Base-by-base conservation (phyloP, 2,113 vertebrate genomes). In the Siniperca knerii region DNA sequence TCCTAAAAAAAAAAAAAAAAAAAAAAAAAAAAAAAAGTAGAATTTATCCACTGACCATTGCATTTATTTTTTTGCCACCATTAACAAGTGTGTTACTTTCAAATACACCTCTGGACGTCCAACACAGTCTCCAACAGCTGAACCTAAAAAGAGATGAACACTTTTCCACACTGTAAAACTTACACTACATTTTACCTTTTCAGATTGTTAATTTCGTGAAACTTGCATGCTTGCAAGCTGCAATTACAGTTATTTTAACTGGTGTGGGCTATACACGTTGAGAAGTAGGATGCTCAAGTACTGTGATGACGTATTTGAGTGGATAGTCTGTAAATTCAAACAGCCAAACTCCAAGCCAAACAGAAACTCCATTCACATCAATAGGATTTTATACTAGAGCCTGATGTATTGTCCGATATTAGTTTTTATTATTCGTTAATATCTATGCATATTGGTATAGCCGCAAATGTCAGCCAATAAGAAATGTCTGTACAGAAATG, bases 1-100 rank as follows among this genome's bases (percentile, higher is more conserved):
- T 96, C 97, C 98, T 98, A 64, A 84, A 70, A 78, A 29, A 62
- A 12, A 1, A 29, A 2, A 29, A 29, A 29, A 29, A 29, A 29
- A 67, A 64, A 84, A 70, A 78, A 29, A 62, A 12, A 1, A 29
- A 2, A 29, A 29, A 29, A 29, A 29, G 1, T 40, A 52, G 20
- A 44, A 42, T 12, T n/a, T 3, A 64, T 64, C 12, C 11, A 44
- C 1, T 21, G 2, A 44, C 9, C 1, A 65, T 0, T 40, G 10
- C 4, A 21, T 50, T 50, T 61, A 2, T 50, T 20, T 21, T 33
- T 52, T 18, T 5, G 10, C 13, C 21, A 25, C 16, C 2, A 18
- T 18, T 18, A 42, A 67, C 18, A 44, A 10, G 0, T 1, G 9
- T 62, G 57, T 3, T 13, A 11, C 44, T 48, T 48, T 52, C 48